These are phyloP conservation scores for Incurvaria masculella DNA, from an alignment of 2,888 invertebrate species.

Conservation along the genomic window DNA sequence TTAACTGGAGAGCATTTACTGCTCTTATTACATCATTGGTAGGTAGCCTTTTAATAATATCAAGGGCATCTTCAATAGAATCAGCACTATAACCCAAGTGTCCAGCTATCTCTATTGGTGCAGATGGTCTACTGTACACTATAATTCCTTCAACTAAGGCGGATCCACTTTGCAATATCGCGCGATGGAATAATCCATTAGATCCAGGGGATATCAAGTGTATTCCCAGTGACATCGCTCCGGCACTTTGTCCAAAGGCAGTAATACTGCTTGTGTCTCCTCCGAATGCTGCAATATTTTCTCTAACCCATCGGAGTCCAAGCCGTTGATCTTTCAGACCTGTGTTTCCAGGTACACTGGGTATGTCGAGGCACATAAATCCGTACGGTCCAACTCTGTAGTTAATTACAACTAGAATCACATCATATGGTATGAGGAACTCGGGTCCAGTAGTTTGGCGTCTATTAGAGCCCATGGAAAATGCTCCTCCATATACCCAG, in stretches of 20 bases:
- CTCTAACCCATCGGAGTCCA: slow-evolving; percentile 23
- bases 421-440: slow-evolving; percentile 26
- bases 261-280: slow-evolving; percentile 22
- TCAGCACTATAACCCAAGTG: slow-evolving; percentile 20
- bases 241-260: slow-evolving; percentile 23
- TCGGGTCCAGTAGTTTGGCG: slow-evolving; percentile 24
- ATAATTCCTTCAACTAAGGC: slow-evolving; percentile 20
- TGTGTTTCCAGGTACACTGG: slow-evolving; percentile 31
- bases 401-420: slow-evolving; percentile 32
- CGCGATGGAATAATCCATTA: slow-evolving; percentile 29
- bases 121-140: slow-evolving; percentile 20
- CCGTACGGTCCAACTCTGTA: slow-evolving; percentile 34
- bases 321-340: slow-evolving; percentile 29
- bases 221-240: slow-evolving; percentile 20
- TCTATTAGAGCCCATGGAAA: slow-evolving; percentile 21
- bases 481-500: slow-evolving; percentile 30
- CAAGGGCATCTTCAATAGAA: slow-evolving; percentile 22
- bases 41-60: slow-evolving; percentile 19
- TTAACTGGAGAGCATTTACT: slow-evolving; percentile 15
- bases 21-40: slow-evolving; percentile 22
- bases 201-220: slow-evolving; percentile 20
- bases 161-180: slow-evolving; percentile 30
- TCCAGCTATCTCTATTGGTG: slow-evolving; percentile 24
- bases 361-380: slow-evolving; percentile 30
- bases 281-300: slow-evolving; percentile 23